Conservation (phyloP, 2,888 invertebrate genomes). For the Tiliacea aurago region DNA sequence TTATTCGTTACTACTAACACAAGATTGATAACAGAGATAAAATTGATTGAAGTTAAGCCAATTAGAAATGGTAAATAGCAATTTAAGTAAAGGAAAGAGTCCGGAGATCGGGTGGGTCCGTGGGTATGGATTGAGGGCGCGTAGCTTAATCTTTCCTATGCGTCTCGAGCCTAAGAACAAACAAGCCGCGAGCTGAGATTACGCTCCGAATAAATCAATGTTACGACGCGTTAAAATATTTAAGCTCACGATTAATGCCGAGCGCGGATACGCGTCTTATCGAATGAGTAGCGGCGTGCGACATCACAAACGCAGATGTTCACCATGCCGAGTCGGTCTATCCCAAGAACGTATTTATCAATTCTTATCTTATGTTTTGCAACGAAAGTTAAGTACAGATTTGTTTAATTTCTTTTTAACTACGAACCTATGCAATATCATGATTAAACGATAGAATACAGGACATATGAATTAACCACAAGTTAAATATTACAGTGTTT, state of each 20-base stretch:
- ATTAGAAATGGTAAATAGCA: conserved; percentile 78
- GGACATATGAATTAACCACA: background rate
- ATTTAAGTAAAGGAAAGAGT: conserved; percentile 74
- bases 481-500: conserved; percentile 32
- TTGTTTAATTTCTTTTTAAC: background rate
- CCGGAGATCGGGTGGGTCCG: conserved; percentile 71
- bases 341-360: conserved; percentile 46
- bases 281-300: conserved; percentile 72
- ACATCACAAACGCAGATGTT: conserved; percentile 76
- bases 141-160: conserved; percentile 87
- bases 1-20: conserved; percentile 55
- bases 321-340: conserved; percentile 69
- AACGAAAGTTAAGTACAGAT: background rate
- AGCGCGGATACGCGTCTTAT: conserved; percentile 82
- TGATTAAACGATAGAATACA: background rate
- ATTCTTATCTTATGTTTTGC: background rate
- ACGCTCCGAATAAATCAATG: conserved; percentile 90
- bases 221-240: conserved; percentile 90
- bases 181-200: conserved; percentile 89
- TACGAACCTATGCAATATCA: background rate
- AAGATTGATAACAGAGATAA: conserved; percentile 18
- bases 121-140: conserved; percentile 78
- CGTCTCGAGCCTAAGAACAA: conserved; percentile 89
- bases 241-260: conserved; percentile 89
- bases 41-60: conserved; percentile 65